These are phyloP conservation scores for Morpho achilles DNA, from an alignment of 2,888 invertebrate genomes.

Conservation along the genomic window DNA sequence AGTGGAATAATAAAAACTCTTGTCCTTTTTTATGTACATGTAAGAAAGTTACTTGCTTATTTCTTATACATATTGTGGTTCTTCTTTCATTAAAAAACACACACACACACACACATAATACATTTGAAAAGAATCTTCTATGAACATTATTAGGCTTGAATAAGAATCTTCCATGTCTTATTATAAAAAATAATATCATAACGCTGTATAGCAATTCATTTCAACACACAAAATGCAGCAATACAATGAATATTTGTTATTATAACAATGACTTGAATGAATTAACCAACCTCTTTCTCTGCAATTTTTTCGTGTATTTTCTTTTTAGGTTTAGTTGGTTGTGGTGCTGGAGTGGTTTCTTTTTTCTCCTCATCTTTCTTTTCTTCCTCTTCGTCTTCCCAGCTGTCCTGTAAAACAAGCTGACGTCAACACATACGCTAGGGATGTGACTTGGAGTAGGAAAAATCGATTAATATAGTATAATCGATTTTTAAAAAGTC, in stretches of 20 bases:
- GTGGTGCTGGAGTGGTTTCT: slow-evolving; percentile 74
- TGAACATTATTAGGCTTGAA: too few relatives aligned
- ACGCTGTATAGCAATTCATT: neutral
- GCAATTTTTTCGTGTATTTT: slow-evolving; percentile 89
- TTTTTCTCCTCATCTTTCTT: slow-evolving; percentile 87
- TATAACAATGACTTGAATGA: slow-evolving; percentile 14
- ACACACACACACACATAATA: too few relatives aligned
- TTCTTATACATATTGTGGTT: too few relatives aligned
- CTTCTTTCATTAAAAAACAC: too few relatives aligned
- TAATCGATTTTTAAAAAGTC: too few relatives aligned
- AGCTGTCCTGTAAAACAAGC: slow-evolving; percentile 87
- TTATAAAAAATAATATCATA: slow-evolving; percentile 2
- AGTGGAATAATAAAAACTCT: too few relatives aligned
- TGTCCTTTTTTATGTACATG: too few relatives aligned
- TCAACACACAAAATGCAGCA: neutral
- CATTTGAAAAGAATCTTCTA: too few relatives aligned
- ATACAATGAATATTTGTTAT: neutral
- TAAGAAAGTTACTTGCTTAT: too few relatives aligned
- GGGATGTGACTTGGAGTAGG: too few relatives aligned
- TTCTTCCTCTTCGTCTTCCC: slow-evolving; percentile 95
- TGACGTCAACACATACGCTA: slow-evolving; percentile 67
- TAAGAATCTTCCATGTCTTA: neutral
- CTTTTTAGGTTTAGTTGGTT: slow-evolving; percentile 85
- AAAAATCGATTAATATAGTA: too few relatives aligned
- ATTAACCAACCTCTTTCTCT: slow-evolving; percentile 87